Evolutionary conservation across 2,113 vertebrate species (phyloP).

Genomic region (Lagopus leucura): DNA sequence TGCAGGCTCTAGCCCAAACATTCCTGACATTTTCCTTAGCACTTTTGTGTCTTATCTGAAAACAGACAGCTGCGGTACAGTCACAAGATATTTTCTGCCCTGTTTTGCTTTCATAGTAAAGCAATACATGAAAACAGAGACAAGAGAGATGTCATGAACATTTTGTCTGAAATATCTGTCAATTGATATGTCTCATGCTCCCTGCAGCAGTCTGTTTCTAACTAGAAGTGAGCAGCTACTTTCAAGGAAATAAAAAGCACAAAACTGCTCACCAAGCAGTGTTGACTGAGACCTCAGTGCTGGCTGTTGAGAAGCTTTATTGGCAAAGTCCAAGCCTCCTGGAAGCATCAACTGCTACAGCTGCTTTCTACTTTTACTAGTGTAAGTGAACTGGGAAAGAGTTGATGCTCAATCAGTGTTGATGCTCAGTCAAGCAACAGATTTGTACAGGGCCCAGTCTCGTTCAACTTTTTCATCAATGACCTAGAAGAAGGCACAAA

Average conservation of each 20-base stretch:
- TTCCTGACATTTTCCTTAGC: not conserved
- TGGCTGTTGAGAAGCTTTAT: not conserved
- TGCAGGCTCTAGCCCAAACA: not conserved
- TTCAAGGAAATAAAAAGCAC: not conserved
- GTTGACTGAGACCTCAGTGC: not conserved
- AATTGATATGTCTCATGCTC: not conserved
- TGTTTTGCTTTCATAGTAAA: not conserved
- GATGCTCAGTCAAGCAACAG: not conserved
- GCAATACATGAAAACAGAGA: not conserved
- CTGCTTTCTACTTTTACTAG: not conserved
- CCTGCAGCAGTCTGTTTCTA: not conserved
- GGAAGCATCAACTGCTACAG: not conserved
- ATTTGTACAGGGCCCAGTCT: too few relatives aligned
- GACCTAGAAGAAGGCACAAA: too few relatives aligned
- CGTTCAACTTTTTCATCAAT: too few relatives aligned
- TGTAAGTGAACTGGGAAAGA: not conserved
- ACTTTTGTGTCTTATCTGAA: not conserved
- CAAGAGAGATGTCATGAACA: not conserved
- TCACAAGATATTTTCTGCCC: not conserved
- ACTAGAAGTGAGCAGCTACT: not conserved
- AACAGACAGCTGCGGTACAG: not conserved
- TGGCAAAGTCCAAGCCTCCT: fast-evolving
- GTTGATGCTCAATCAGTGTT: not conserved
- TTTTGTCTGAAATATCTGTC: not conserved
- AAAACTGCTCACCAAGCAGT: not conserved